These are phyloP conservation scores for Halichoerus grypus DNA, from an alignment of 2,113 vertebrate species.

Conservation along the genomic window DNA sequence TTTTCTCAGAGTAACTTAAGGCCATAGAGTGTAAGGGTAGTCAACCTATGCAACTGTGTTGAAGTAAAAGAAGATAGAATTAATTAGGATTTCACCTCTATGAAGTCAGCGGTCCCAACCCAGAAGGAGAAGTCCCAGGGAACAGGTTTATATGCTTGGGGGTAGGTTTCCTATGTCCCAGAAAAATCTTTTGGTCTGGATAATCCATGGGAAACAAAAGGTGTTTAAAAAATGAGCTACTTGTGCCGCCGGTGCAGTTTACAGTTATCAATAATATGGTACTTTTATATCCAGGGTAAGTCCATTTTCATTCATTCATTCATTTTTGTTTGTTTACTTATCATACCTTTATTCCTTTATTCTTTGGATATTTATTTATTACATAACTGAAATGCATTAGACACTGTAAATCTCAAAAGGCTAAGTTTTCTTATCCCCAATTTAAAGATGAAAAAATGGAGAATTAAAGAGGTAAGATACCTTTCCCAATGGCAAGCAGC, in stretches of 20 bases:
- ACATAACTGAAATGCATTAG: background rate
- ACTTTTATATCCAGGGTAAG: background rate
- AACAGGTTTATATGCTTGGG: background rate
- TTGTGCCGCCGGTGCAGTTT: background rate
- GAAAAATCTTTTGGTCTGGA: background rate
- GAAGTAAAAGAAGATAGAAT: background rate
- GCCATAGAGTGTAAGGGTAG: too few relatives aligned
- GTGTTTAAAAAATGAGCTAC: background rate
- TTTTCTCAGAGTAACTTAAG: background rate
- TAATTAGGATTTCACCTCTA: background rate
- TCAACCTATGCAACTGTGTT: background rate
- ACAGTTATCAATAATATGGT: background rate
- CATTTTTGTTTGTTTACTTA: background rate
- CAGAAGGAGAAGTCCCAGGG: background rate
- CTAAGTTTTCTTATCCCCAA: background rate
- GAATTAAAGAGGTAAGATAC: background rate
- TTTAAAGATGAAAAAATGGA: slow-evolving; percentile 2
- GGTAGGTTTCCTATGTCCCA: background rate
- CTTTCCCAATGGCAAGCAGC: background rate
- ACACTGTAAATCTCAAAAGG: background rate
- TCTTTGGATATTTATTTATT: slow-evolving; percentile 28
- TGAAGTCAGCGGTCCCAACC: background rate
- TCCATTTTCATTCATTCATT: background rate
- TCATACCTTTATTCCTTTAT: background rate
- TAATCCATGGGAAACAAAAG: background rate